Conservation (phyloP, 1,140 invertebrate genomes). For the Propsilocerus akamusi region DNA sequence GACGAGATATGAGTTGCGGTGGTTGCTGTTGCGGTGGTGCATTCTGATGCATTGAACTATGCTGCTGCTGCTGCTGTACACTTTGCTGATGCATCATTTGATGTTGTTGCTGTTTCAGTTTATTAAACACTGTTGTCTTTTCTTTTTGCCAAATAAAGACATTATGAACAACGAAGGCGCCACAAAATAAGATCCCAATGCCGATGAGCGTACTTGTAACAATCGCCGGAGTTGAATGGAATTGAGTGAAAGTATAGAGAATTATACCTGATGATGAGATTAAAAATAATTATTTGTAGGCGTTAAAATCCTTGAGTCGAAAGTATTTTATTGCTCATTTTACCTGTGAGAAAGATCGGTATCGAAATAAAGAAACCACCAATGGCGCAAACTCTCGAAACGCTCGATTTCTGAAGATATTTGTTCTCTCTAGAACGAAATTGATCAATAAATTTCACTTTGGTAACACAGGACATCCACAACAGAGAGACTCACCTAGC, state of each 20-base stretch:
- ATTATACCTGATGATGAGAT: slow-evolving; percentile 57
- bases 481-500: slow-evolving; percentile 13
- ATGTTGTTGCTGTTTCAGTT: not conserved
- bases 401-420: slow-evolving; percentile 76
- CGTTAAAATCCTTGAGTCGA: slow-evolving; percentile 3
- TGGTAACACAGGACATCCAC: not conserved
- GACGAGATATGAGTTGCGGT: not conserved
- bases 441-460: slow-evolving; percentile 6
- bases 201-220: slow-evolving; percentile 76
- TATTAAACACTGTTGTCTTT: slow-evolving; percentile 31
- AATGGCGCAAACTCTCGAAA: slow-evolving; percentile 76
- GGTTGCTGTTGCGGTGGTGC: not conserved
- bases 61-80: not conserved
- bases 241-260: slow-evolving; percentile 80
- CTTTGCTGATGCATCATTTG: not conserved
- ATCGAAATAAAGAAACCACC: slow-evolving; percentile 86
- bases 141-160: slow-evolving; percentile 87
- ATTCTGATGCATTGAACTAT: slow-evolving; percentile 1
- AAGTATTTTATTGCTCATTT: slow-evolving; percentile 16
- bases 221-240: slow-evolving; percentile 78
- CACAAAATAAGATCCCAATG: slow-evolving; percentile 76
- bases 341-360: slow-evolving; percentile 81
- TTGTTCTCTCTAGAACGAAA: slow-evolving; percentile 61
- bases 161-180: slow-evolving; percentile 83
- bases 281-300: slow-evolving; percentile 7